Base-by-base conservation (phyloP, 2,797 vertebrate species). In the Moxostoma hubbsi region DNA sequence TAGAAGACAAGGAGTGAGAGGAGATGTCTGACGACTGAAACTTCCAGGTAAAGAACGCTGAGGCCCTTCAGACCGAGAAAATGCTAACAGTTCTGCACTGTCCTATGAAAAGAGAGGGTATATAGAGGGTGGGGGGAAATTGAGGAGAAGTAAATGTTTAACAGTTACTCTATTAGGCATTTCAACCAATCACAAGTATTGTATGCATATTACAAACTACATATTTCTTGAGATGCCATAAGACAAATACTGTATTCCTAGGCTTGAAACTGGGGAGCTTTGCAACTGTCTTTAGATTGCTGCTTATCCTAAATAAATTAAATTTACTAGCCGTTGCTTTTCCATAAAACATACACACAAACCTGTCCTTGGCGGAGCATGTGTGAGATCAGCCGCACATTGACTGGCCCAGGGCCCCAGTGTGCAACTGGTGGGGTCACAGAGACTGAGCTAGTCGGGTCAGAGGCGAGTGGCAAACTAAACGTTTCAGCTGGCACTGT, bases 311-410 rank as follows among this genome's bases (percentile, higher is more conserved):
- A 51, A 51, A 51, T 51, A 11, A 9, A 51, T 51, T 10, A 51
- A 51, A 36, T 36, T 36, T 36, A 36, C 36, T 36, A 36, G 3
- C 36, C 3, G 4, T 36, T 36, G 3, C 1, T 36, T 36, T 36
- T 36, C 2, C 7, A 6, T 15, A 9, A 16, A 18, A 18, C 5
- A 18, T 16, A 15, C 49, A n/a, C 73, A 57, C 66, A 16, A 24
- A 94, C 94, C 90, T 95, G 93, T 85, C 94, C 94, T 49, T 93
- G 88, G 65, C 93, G 85, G 7, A 94, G 87, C 64, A 89, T 87
- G 36, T 83, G 84, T 62, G 94, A 95, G 83, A 95, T 90, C 45
- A 95, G 89, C 1, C 94, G 91, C 81, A 93, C 81, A 65, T 92
- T 85, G 58, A 95, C 91, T 0, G 92, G 92, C 10, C 93, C 93